These are phyloP conservation scores for Melanaphis sacchari DNA, from an alignment of 1,140 invertebrate species.

Conservation along the genomic window DNA sequence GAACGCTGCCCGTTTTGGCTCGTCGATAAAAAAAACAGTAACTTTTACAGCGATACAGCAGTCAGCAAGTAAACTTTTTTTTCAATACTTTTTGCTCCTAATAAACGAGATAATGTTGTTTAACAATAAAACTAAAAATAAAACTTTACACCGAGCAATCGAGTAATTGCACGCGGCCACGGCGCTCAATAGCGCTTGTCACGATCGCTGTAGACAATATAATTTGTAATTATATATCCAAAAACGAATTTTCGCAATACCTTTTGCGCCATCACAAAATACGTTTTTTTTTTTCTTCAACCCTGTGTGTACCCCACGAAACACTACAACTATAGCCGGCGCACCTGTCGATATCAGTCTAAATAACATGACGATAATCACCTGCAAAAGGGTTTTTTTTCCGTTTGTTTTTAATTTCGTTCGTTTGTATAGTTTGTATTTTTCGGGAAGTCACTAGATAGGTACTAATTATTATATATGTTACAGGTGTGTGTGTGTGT, in stretches of 20 bases:
- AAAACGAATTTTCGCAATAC: background rate
- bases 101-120: background rate
- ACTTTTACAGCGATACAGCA: background rate
- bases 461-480: background rate
- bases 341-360: background rate
- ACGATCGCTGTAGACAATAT: background rate
- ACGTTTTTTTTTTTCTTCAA: background rate
- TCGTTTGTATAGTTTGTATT: background rate
- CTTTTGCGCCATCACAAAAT: background rate
- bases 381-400: constrained; percentile 5
- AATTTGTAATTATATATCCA: background rate
- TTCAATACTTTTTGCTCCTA: background rate
- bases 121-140: background rate
- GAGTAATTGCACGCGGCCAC: background rate
- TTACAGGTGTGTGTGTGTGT: background rate
- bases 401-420: background rate
- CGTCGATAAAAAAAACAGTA: background rate
- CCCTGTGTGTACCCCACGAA: background rate
- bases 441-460: background rate
- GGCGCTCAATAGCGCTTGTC: background rate
- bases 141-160: background rate
- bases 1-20: background rate
- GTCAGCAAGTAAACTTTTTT: background rate
- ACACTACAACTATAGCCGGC: background rate
- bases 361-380: background rate